Conservation (phyloP, 2,888 invertebrate species). For the Tetanocera ferruginea region DNA sequence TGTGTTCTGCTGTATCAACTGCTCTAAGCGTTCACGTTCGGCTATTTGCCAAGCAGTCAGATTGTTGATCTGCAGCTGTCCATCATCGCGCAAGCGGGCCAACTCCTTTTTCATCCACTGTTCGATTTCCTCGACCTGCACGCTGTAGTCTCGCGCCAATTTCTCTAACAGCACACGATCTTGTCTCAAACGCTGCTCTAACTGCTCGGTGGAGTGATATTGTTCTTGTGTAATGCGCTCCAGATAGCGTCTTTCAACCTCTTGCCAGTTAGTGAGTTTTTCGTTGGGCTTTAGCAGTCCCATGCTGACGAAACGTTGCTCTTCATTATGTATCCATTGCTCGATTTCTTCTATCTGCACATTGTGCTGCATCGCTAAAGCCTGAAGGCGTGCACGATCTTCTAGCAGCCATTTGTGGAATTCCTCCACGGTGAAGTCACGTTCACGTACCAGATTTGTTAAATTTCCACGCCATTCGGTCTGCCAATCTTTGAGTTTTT, state of each 20-base stretch:
- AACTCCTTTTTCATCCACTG: constrained; percentile 65
- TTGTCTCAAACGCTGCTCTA: constrained; percentile 62
- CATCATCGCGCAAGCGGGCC: constrained; percentile 63
- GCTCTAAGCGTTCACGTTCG: constrained; percentile 61
- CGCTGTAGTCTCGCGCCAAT: constrained; percentile 63
- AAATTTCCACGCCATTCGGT: constrained; percentile 63
- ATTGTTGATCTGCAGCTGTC: constrained; percentile 64
- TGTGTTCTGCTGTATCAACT: constrained; percentile 59
- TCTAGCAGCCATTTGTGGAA: constrained; percentile 64
- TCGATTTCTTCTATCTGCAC: constrained; percentile 66
- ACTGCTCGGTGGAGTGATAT: constrained; percentile 65
- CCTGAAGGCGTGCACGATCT: constrained; percentile 61
- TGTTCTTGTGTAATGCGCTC: constrained; percentile 62
- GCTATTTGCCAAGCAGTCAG: constrained; percentile 65
- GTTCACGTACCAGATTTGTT: constrained; percentile 62
- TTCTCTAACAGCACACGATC: constrained; percentile 63
- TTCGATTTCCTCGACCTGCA: constrained; percentile 66
- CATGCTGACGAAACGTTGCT: constrained; percentile 62
- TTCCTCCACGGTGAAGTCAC: constrained; percentile 64
- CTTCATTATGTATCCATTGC: constrained; percentile 63
- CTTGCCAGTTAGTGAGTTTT: constrained; percentile 65
- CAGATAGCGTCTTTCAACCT: constrained; percentile 64
- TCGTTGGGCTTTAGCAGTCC: constrained; percentile 64
- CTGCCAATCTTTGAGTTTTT: constrained; percentile 64
- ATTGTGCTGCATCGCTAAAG: constrained; percentile 64